These are phyloP conservation scores for Brotogeris chrysoptera DNA, from an alignment of 2,797 vertebrate genomes.

Conservation along the genomic window DNA sequence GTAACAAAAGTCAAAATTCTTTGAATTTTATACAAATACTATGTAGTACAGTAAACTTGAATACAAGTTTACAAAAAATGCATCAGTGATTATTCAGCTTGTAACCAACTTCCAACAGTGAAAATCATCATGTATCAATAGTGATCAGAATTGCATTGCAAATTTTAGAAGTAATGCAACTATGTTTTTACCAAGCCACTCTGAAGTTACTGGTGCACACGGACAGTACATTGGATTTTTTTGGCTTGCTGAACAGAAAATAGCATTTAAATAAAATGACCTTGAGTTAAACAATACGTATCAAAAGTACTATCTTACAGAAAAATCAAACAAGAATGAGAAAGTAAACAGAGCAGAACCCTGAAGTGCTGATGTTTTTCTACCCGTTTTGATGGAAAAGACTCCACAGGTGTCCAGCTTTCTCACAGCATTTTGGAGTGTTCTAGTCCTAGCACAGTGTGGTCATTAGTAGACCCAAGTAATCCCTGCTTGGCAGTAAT, in stretches of 20 bases:
- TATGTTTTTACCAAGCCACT: conserved; percentile 45
- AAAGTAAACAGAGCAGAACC: conserved; percentile 68
- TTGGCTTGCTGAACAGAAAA: conserved; percentile 68
- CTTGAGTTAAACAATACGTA: conserved; percentile 23
- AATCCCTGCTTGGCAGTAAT: conserved; percentile 74
- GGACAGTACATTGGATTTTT: conserved; percentile 64
- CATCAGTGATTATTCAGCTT: conserved; percentile 71
- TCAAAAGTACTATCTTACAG: conserved; percentile 50
- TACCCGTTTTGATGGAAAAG: conserved; percentile 74
- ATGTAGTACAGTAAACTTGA: conserved; percentile 78
- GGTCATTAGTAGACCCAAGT: conserved; percentile 26
- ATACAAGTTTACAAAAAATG: conserved; percentile 74
- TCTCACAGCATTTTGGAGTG: conserved; percentile 50
- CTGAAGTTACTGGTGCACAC: conserved; percentile 20
- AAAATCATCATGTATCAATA: conserved; percentile 32
- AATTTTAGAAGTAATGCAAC: conserved; percentile 51
- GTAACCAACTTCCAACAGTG: conserved; percentile 59
- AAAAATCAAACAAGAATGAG: conserved; percentile 50
- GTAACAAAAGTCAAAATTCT: conserved; percentile 82
- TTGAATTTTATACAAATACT: conserved; percentile 78
- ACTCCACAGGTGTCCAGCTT: conserved; percentile 61
- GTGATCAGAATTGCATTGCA: conserved; percentile 61
- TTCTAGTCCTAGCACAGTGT: conserved; percentile 60
- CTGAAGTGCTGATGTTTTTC: conserved; percentile 69
- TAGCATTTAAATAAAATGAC: conserved; percentile 56